Base-by-base conservation (phyloP, 2,888 invertebrate genomes). In the Lasioglossum leucozonium region DNA sequence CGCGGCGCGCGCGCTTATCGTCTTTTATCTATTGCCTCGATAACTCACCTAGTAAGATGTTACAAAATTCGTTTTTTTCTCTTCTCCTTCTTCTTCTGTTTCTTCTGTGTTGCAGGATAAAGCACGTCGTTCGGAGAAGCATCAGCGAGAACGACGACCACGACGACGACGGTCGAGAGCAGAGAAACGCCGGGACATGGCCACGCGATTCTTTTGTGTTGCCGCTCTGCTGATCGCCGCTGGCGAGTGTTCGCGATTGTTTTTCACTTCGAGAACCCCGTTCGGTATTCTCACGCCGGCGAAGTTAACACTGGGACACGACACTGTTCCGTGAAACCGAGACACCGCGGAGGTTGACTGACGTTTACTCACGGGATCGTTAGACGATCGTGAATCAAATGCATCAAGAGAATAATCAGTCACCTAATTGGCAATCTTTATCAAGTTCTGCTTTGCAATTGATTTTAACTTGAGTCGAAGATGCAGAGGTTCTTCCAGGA, bases 121-220 rank as follows among this genome's bases (percentile, higher is more conserved):
- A 30, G 62, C 22, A 34, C 34, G 65, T 65, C 65, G 65, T 65
- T 65, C 65, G 65, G 34, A 22, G 65, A 65, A 65, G 34, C 65
- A 18, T 65, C 34, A 22, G 22, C 84, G 81, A 3, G 44, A 75
- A 87, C 62, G 26, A 62, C 30, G 30, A n/a, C 51, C 22, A 51
- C n/a, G 51, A 51, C 10, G 42, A 42, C 51, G 51, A 51, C 22
- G 26, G 26, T 62, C 62, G 26, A 6, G 26, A 62, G 67, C 67
- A 82, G 82, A 16, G 71, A 77, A 87, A 81, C 85, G 85, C 34
- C 85, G 75, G 82, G 77, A 87, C 87, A 84, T 78, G 79, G 85
- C 83, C 84, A 85, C 79, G 86, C 88, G 90, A 92, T 92, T 93
- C 91, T 92, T 92, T 92, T 93, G 93, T 92, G 89, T 93, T 91